Conservation (phyloP, 2,113 vertebrate species). For the Tragelaphus strepsiceros region DNA sequence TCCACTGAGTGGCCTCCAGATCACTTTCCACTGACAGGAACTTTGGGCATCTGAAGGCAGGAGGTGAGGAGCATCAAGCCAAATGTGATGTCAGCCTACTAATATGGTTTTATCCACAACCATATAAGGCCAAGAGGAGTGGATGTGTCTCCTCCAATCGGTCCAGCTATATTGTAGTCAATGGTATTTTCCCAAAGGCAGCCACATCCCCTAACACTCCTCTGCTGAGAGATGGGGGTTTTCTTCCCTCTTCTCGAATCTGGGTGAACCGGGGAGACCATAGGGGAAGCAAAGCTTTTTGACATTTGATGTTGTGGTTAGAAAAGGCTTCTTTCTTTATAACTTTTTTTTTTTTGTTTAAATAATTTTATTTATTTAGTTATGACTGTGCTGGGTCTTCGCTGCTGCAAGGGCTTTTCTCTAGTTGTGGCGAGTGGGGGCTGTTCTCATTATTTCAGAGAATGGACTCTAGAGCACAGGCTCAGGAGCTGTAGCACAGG, state of each 20-base stretch:
- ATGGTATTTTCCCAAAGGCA: not conserved
- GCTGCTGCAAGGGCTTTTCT: not conserved
- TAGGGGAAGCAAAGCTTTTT: fast-evolving
- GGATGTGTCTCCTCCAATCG: too few species aligned
- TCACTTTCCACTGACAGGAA: not conserved
- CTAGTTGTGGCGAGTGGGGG: too few species aligned
- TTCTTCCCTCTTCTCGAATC: not conserved
- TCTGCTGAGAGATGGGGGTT: not conserved
- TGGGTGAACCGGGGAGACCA: not conserved
- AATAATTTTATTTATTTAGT: not conserved
- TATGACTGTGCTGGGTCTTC: not conserved
- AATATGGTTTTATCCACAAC: not conserved
- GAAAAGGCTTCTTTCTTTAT: not conserved
- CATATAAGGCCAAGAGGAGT: not conserved
- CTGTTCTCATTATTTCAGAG: too few species aligned
- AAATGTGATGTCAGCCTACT: not conserved
- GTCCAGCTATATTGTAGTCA: not conserved
- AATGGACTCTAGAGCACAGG: too few species aligned
- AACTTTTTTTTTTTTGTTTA: too few species aligned
- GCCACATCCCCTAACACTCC: not conserved
- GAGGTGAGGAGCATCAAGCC: not conserved
- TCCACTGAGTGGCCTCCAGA: not conserved
- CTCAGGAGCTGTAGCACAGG: too few species aligned
- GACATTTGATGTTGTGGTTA: not conserved
- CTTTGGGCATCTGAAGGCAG: not conserved